Percentiles rank a stretch among this genome's conserved stretches.
phyloP scores from a whole-genome alignment of 2,797 vertebrate genomes.

The Arrhamphus sclerolepis region DNA sequence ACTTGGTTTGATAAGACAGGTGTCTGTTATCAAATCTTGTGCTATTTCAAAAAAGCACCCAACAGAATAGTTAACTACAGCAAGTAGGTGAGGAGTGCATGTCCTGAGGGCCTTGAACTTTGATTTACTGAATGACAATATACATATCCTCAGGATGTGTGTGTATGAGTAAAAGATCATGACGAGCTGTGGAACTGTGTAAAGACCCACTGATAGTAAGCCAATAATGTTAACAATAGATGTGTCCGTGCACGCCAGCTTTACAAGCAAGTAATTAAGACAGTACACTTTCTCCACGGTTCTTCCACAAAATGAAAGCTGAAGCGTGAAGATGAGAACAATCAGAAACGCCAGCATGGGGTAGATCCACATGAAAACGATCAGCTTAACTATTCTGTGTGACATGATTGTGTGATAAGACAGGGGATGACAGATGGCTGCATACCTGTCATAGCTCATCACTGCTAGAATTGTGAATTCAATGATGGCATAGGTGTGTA shows the following conservation, averaged over 20 bases:
- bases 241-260: conserved; percentile 44
- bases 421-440: conserved; percentile 64
- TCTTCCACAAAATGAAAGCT: conserved; percentile 42
- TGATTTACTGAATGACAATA: conserved; percentile 29
- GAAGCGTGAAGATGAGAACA: conserved; percentile 37
- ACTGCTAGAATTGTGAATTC: conserved; percentile 66
- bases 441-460: conserved; percentile 68
- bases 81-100: conserved; percentile 55
- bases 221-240: conserved; percentile 41
- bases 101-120: conserved; percentile 62
- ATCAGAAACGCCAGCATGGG: conserved; percentile 47
- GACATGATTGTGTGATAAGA: conserved; percentile 61
- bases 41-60: conserved; percentile 63
- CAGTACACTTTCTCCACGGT: conserved; percentile 53
- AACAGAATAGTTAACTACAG: conserved; percentile 34
- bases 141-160: conserved; percentile 62
- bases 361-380: conserved; percentile 56
- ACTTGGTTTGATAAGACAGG: conserved; percentile 27
- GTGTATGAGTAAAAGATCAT: conserved; percentile 60
- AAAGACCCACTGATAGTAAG: conserved; percentile 22
- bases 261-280: conserved; percentile 33
- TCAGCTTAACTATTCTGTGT: conserved; percentile 38
- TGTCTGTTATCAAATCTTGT: conserved; percentile 36
- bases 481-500: conserved; percentile 58
- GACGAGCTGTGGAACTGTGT: conserved; percentile 35